Evolutionary conservation across 2,113 vertebrate genomes (phyloP).

Genomic region (Odobenus rosmarus): DNA sequence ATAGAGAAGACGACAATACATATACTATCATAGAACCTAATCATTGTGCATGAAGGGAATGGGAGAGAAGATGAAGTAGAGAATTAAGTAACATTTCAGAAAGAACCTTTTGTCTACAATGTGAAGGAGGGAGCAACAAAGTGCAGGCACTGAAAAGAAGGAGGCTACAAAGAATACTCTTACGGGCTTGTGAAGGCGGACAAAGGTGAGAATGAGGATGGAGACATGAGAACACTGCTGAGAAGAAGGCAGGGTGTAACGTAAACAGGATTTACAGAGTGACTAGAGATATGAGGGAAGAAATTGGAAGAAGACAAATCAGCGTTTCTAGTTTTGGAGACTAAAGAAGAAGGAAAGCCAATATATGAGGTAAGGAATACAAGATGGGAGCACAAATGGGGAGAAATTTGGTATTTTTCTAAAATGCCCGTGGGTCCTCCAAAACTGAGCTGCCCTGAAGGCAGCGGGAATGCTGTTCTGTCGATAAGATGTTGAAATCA

Average conservation of each 20-base stretch:
- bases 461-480: not conserved
- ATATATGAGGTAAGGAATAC: not conserved
- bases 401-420: not conserved
- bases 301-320: not conserved
- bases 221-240: not conserved
- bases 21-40: not conserved
- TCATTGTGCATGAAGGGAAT: not conserved
- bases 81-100: not conserved
- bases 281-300: not conserved
- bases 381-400: not conserved
- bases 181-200: not conserved
- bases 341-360: slow-evolving; percentile 8
- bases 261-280: not conserved
- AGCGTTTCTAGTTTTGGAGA: not conserved
- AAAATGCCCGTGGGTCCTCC: not conserved
- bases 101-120: not conserved
- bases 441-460: not conserved
- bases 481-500: not conserved
- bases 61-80: not conserved
- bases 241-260: not conserved
- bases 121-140: not conserved
- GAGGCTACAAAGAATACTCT: not conserved
- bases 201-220: not conserved
- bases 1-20: not conserved
- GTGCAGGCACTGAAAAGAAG: not conserved